phyloP scores from a whole-genome alignment of 1,140 invertebrate genomes.

The Nilaparvata lugens region DNA sequence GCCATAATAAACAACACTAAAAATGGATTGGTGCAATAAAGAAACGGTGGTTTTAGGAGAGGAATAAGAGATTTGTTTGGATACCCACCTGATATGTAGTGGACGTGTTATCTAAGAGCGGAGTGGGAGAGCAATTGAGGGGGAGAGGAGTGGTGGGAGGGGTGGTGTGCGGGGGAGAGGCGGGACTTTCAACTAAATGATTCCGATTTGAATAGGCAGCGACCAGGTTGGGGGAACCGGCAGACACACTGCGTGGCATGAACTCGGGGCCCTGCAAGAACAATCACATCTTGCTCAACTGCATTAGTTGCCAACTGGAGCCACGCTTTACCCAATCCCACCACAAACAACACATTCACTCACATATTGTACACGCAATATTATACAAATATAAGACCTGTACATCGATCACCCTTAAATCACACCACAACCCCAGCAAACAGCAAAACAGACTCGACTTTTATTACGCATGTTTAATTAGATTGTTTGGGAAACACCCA shows the following conservation, averaged over 20 bases:
- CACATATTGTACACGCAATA: no score
- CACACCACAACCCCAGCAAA: no score
- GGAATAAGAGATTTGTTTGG: background rate
- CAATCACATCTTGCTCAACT: background rate
- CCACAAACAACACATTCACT: no score
- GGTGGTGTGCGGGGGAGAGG: slow-evolving; percentile 18
- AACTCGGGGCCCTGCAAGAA: slow-evolving; percentile 14
- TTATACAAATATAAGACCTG: no score
- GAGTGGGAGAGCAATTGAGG: slow-evolving; percentile 21
- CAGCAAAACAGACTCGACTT: no score
- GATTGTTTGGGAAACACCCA: no score
- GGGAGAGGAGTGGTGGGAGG: slow-evolving; percentile 18
- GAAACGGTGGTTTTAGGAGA: no score
- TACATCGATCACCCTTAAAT: no score
- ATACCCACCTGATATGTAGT: slow-evolving; percentile 23
- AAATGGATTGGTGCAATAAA: no score
- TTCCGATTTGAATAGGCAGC: slow-evolving; percentile 10
- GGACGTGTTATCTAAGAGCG: slow-evolving; percentile 16
- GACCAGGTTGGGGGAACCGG: slow-evolving; percentile 5
- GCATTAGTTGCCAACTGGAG: background rate
- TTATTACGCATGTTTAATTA: no score
- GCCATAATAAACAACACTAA: no score
- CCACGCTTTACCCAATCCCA: no score
- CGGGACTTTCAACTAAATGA: slow-evolving; percentile 15
- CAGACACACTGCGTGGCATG: slow-evolving; percentile 17